A percentile compares a stretch with the other conserved stretches of the same genome.
phyloP scores from a whole-genome alignment of 2,113 vertebrate genomes.

The Malurus elegans region DNA sequence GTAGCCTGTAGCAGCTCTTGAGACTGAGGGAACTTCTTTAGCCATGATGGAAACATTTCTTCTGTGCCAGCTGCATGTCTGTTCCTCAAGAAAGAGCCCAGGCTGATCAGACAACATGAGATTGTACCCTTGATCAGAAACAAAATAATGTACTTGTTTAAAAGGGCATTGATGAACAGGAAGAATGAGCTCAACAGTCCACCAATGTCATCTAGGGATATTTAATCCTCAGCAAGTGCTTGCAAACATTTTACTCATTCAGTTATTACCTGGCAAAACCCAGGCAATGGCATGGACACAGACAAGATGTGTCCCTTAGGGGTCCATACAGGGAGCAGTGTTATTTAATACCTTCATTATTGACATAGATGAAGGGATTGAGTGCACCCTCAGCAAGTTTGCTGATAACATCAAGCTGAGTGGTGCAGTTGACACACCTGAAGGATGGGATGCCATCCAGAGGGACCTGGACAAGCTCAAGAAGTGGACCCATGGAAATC shows the following conservation, averaged over 20 bases:
- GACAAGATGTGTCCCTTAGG: fast-evolving
- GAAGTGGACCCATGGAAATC: too few relatives aligned
- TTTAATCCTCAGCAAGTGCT: background rate
- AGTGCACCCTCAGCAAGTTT: background rate
- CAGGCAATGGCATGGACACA: background rate
- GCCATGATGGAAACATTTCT: background rate
- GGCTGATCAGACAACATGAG: background rate
- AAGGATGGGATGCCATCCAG: background rate
- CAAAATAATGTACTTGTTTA: background rate
- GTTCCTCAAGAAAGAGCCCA: background rate
- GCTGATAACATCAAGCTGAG: background rate
- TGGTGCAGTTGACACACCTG: background rate
- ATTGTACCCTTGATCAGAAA: background rate
- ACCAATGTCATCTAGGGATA: background rate
- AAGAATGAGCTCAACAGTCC: background rate
- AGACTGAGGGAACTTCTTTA: background rate
- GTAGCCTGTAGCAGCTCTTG: background rate
- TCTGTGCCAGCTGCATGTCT: background rate
- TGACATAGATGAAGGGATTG: fast-evolving
- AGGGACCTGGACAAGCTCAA: too few relatives aligned
- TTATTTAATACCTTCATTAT: background rate
- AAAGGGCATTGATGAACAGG: background rate
- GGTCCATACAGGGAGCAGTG: background rate
- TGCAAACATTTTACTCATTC: background rate
- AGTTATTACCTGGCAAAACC: background rate